These are phyloP conservation scores for Calonectris borealis DNA, from an alignment of 2,113 vertebrate genomes.

Conservation along the genomic window DNA sequence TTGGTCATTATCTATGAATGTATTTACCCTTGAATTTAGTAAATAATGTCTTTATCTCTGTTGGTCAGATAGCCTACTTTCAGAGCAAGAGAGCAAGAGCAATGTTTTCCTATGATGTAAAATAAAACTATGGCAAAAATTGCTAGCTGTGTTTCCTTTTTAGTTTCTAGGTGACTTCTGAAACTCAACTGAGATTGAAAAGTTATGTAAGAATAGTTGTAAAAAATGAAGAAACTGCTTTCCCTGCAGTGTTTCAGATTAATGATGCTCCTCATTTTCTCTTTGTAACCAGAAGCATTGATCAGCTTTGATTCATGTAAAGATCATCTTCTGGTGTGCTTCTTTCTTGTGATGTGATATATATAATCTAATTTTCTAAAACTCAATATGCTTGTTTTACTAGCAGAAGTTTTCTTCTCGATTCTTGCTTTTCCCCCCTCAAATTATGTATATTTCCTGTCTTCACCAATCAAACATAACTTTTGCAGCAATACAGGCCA, in stretches of 20 bases:
- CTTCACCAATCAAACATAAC: background rate
- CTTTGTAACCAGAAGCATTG: conserved; percentile 30
- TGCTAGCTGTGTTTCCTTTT: conserved; percentile 4
- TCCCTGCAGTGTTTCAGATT: conserved; percentile 18
- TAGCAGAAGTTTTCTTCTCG: background rate
- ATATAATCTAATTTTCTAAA: background rate
- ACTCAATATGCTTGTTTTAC: background rate
- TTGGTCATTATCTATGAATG: background rate
- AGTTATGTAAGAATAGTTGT: conserved; percentile 16
- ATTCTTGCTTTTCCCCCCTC: background rate
- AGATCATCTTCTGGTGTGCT: background rate
- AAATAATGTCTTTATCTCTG: conserved; percentile 42
- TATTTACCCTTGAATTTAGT: conserved; percentile 45
- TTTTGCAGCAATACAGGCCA: background rate
- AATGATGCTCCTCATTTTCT: background rate
- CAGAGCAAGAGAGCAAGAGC: background rate
- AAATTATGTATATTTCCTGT: background rate
- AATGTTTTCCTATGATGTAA: background rate
- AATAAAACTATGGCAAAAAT: conserved; percentile 21
- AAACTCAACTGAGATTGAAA: conserved; percentile 22
- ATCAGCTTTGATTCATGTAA: conserved; percentile 29
- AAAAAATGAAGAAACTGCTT: background rate
- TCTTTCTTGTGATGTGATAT: background rate
- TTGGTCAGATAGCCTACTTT: conserved; percentile 30
- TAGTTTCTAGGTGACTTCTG: conserved; percentile 50